Base-by-base conservation (phyloP, 2,113 vertebrate genomes). In the Agelaius tricolor region DNA sequence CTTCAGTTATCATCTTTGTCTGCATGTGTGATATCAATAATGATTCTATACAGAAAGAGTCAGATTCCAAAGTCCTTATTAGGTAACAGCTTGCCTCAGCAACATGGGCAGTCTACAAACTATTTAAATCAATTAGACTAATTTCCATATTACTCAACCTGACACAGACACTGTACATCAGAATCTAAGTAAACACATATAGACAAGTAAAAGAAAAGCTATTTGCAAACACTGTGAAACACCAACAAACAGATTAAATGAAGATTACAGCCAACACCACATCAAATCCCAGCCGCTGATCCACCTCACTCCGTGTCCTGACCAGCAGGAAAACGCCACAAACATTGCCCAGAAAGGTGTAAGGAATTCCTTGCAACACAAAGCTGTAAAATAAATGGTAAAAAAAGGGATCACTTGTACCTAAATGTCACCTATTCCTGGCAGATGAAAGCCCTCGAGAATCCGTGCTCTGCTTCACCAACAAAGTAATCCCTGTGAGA, bases 21-120 rank as follows among this genome's bases (percentile, higher is more conserved):
- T 94, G 68, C 61, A 96, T 89, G 83, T 93, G 96, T 93, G 85
- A 86, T 90, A 90, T 75, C 94, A 96, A 81, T 90, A 96, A 78
- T 37, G 51, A 68, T 90, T 83, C 90, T 78, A 81, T 89, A 94
- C 76, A 80, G 87, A 44, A 73, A 51, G 72, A 95, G 91, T 93
- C 90, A 94, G 79, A 97, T 68, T 61, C 79, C 18, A 15, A 77
- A 94, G 76, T 88, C 90, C 86, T 81, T 95, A 88, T 95, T 94
- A 93, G 87, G 82, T 91, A 95, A 89, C 91, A 96, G 88, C 88
- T 93, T 96, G 93, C 82, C 72, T 83, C 68, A 77, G 94, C 82
- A 91, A 57, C 76, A 89, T 1, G 51, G 94, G 75, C 83, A 95
- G 87, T 93, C 95, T 96, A 93, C 90, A 93, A 85, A 93, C 85